Evolutionary conservation across 1,140 invertebrate species (phyloP), one percentile per base, ranked within the genome.

Genomic region (Drosophila asahinai): DNA sequence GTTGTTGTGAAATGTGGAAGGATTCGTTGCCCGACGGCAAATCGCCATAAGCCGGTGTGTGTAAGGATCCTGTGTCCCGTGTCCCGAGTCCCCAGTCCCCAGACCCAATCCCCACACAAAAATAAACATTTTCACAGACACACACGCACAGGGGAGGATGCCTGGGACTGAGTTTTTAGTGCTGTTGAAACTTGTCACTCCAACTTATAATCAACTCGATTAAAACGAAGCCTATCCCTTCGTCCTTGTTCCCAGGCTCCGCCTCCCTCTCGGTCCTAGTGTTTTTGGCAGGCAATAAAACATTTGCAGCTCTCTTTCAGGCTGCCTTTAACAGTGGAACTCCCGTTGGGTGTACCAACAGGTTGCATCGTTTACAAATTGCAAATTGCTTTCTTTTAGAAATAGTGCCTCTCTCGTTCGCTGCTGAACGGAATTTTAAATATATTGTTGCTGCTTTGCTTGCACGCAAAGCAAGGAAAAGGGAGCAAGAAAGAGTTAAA

Each of bases 181-280:
- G 68, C 55, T 61, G 67, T 61, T 61, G 55, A 73, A 73, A 73
- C 67, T 61, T 73, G 71, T 73, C 68, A 42, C 71, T 73, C 67
- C 52, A 73, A 73, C 68, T 73, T 73, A 73, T 73, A 73, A 73
- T 73, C 67, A 73, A 73, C 71, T 73, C 67, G 71, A 73, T 73
- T 73, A 73, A 73, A 73, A 52, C 38, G 68, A 73, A 45, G 54
- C 66, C 71, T 73, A 72, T 52, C 47, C 47, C 14, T 38, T 12
- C 25, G 54, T 51, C 36, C 67, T 40, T 22, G 19, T 25, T 45
- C 27, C 22, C 40, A 11, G 43, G 14, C 17, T n/a, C 17, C 19
- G 25, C 27, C 38, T 5, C 14, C 22, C 22, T 11, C 14, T 17
- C 11, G 43, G 40, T 36, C 36, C 64, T 40, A 45, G 55, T 73